Evolutionary conservation across 2,888 invertebrate species (phyloP), one percentile per base, ranked within the genome.

Genomic region (Cephus pulcher): DNA sequence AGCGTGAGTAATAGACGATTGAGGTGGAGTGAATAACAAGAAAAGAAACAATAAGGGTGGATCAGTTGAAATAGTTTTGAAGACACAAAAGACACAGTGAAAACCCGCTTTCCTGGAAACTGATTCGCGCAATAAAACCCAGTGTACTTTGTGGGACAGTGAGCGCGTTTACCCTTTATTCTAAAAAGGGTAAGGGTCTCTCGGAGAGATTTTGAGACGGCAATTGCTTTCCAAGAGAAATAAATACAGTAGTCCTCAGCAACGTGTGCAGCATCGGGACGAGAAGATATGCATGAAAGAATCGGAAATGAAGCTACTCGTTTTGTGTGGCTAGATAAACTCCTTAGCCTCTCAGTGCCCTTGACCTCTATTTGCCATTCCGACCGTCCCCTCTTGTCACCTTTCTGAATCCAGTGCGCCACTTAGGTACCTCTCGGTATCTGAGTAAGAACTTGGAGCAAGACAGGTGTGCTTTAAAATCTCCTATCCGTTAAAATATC

Each of bases 191-290:
- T 34, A 34, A 34, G 34, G 34, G 34, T 34, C 75, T 79, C 70
- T 70, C 76, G 23, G 34, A 56, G 40, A 35, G 34, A 69, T 74
- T 80, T 79, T 80, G 32, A 76, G 76, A 80, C 35, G n/a, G 68
- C 34, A 69, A 80, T 80, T 80, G 75, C 78, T 70, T 77, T 69
- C 69, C 75, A 73, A 35, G 76, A 71, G 56, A 76, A 79, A 82
- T 78, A 75, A 75, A 75, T 23, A 56, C 6, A 56, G 1, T 9
- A 56, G 40, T 23, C 23, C 40, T 23, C 40, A 56, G 40, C 1
- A 9, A 56, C 40, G 40, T 56, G 6, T 23, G 23, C 56, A 74
- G 32, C 23, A 11, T 6, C 32, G 23, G 34, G 34, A 40, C 12
- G 33, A 69, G 33, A 34, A 69, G 56, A n/a, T 68, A 70, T 30